Base-by-base conservation (phyloP, 2,888 invertebrate species). In the Drosophila cognata region DNA sequence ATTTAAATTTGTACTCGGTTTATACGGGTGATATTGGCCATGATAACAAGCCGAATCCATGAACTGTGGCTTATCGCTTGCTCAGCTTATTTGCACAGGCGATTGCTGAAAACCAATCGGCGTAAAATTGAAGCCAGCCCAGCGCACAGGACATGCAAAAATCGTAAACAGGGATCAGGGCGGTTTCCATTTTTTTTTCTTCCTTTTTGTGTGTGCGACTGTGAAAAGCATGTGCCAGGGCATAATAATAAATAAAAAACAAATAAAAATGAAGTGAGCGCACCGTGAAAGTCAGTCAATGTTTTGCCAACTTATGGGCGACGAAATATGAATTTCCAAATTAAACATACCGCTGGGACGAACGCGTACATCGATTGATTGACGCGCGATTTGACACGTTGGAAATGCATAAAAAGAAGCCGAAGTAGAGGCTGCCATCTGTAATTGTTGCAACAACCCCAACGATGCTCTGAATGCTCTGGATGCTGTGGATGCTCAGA, bases 71-170 rank as follows among this genome's bases (percentile, higher is more conserved):
- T 92, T 92, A 92, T 92, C 92, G 88, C 90, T 81, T 69, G 80
- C 83, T 81, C 74, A 82, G 83, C 84, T 88, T 93, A 93, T 93
- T 93, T 93, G 92, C 91, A 92, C 93, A 93, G 93, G 92, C 93
- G 91, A 91, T 92, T 92, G 91, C 92, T 89, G 85, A 92, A 91
- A 93, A 92, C 92, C 93, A 93, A 93, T 93, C 92, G 91, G 93
- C 93, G 93, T 92, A 93, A 93, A 93, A 93, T 93, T 93, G 89
- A 92, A 93, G 93, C 91, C 91, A 87, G 84, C 80, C 91, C 91
- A 85, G 84, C 76, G 71, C 65, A 72, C 59, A 68, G 78, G 73
- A 88, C 74, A 80, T 72, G 82, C 66, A 76, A 79, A 79, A 82
- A 74, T 67, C 74, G 72, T 75, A 74, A 76, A 84, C 76, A 76